phyloP scores from a whole-genome alignment of 2,888 invertebrate genomes.

The Nemapogon koenigi region DNA sequence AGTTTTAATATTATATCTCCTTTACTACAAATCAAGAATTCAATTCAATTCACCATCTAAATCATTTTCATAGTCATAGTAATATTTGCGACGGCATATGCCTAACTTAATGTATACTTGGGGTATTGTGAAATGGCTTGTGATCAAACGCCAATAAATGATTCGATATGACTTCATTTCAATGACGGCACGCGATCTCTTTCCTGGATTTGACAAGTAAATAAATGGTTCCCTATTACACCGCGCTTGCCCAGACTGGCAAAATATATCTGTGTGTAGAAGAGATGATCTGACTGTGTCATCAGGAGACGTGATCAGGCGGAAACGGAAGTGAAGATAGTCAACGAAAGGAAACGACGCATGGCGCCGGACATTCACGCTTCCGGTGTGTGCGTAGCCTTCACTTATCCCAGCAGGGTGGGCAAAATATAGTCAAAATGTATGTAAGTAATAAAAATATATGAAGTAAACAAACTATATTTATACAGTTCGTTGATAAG shows the following conservation, averaged over 20 bases:
- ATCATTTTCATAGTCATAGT: no score
- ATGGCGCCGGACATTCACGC: conserved; percentile 51
- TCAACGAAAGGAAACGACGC: conserved; percentile 46
- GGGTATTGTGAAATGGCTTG: conserved; percentile 10
- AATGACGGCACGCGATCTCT: conserved; percentile 39
- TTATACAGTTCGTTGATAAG: no score
- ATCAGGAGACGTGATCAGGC: conserved; percentile 31
- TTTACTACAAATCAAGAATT: no score
- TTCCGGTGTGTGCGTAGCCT: conserved; percentile 47
- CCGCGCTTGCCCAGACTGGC: conserved; percentile 30
- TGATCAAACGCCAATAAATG: conserved; percentile 5
- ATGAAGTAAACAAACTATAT: no score
- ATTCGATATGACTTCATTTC: conserved; percentile 7
- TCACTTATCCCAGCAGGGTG: conserved; percentile 56
- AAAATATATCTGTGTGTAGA: conserved; percentile 27
- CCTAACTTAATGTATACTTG: no score
- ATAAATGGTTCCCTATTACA: conserved; percentile 36
- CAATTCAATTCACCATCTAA: no score
- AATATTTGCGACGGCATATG: no score
- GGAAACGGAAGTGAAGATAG: conserved; percentile 55
- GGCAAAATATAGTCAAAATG: conserved; percentile 30
- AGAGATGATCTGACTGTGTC: conserved; percentile 3
- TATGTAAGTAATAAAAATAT: no score
- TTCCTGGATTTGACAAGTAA: conserved; percentile 60
- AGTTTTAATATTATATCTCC: no score